A percentile compares a stretch with the other conserved stretches of the same genome.
Conservation (phyloP, 2,888 invertebrate genomes). For the Drosophila parthenogenetica region DNA sequence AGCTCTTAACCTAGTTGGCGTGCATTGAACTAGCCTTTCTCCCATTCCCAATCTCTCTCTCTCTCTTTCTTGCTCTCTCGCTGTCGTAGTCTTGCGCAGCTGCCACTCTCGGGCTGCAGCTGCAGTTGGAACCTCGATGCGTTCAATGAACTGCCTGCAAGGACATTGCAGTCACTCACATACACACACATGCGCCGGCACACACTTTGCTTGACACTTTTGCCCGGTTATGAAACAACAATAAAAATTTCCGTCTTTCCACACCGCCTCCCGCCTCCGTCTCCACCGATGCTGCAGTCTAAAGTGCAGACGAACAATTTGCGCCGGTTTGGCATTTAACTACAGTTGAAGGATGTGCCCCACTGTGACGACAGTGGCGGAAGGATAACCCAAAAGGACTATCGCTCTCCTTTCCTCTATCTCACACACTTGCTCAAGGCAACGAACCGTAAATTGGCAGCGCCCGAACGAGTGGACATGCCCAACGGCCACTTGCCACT, state of each 20-base stretch:
- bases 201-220: slow-evolving; percentile 33
- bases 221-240: slow-evolving; percentile 56
- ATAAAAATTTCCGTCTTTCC: slow-evolving; percentile 23
- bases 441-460: slow-evolving; percentile 19
- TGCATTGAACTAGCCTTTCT: slow-evolving; percentile 60
- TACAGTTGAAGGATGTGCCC: slow-evolving; percentile 68
- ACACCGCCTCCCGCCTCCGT: not conserved
- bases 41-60: not conserved
- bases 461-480: slow-evolving; percentile 1
- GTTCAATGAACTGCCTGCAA: slow-evolving; percentile 75
- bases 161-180: slow-evolving; percentile 65
- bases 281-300: not conserved
- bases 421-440: slow-evolving; percentile 30
- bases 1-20: slow-evolving; percentile 69
- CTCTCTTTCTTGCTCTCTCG: not conserved
- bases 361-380: slow-evolving; percentile 20
- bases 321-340: slow-evolving; percentile 70
- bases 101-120: slow-evolving; percentile 56
- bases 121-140: slow-evolving; percentile 46
- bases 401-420: not conserved
- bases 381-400: slow-evolving; percentile 11
- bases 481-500: not conserved
- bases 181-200: slow-evolving; percentile 14
- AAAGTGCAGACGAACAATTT: slow-evolving; percentile 15
- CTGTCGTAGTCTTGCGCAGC: slow-evolving; percentile 7